A percentile compares a stretch with the other conserved stretches of the same genome.
Evolutionary conservation across 2,888 invertebrate species (phyloP).

Genomic region (Serrognathus titanus): DNA sequence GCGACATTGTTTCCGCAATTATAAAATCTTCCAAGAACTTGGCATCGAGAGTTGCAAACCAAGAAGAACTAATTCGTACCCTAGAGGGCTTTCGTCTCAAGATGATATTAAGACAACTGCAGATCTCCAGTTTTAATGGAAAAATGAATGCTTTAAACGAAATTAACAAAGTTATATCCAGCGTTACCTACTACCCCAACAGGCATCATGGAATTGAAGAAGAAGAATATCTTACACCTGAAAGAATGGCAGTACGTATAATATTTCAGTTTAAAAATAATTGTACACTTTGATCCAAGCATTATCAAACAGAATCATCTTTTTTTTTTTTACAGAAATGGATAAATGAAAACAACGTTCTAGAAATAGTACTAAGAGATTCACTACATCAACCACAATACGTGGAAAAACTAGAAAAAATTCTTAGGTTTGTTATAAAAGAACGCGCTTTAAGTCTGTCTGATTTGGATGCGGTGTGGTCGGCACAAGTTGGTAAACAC

Average conservation of each 20-base stretch:
- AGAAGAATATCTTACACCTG: conserved; percentile 90
- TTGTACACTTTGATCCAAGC: too few species aligned
- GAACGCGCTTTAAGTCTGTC: conserved; percentile 83
- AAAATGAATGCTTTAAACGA: conserved; percentile 99
- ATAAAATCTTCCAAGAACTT: conserved; percentile 90
- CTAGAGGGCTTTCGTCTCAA: conserved; percentile 93
- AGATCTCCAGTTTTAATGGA: conserved; percentile 97
- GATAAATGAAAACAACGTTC: conserved; percentile 93
- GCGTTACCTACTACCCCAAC: conserved; percentile 86
- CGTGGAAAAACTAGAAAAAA: conserved; percentile 96
- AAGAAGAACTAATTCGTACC: conserved; percentile 72
- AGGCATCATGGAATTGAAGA: conserved; percentile 68
- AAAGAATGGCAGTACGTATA: conserved; percentile 83
- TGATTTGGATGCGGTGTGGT: conserved; percentile 95
- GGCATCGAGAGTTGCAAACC: conserved; percentile 77
- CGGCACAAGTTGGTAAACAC: conserved; percentile 95
- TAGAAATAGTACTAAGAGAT: conserved; percentile 92
- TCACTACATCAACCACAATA: conserved; percentile 97
- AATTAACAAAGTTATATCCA: conserved; percentile 93
- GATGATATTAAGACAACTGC: conserved; percentile 86
- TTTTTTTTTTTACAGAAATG: conserved; percentile 64
- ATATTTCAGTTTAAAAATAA: not conserved
- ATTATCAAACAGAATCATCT: not conserved
- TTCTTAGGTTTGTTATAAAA: conserved; percentile 94
- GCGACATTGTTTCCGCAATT: conserved; percentile 92